A percentile compares a stretch with the other conserved stretches of the same genome.
phyloP scores from a whole-genome alignment of 2,797 vertebrate genomes.

The Tragopan temminckii region DNA sequence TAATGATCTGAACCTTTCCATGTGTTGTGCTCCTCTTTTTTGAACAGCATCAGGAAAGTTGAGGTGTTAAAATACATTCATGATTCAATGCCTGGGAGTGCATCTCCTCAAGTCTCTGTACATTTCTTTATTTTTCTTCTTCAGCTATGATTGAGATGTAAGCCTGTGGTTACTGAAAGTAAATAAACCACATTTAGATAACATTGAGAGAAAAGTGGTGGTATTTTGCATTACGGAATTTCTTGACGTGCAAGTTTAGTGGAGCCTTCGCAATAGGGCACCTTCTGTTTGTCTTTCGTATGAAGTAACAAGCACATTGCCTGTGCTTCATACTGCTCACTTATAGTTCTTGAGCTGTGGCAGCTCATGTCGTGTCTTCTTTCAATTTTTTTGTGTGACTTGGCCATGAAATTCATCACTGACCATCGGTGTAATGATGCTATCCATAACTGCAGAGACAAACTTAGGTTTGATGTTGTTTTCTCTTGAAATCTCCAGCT shows the following conservation, averaged over 20 bases:
- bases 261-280: not conserved
- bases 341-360: not conserved
- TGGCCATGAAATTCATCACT: not conserved
- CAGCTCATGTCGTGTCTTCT: not conserved
- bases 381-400: not conserved
- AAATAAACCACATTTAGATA: not conserved
- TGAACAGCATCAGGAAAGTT: not conserved
- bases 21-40: not conserved
- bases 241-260: not conserved
- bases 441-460: not conserved
- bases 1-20: not conserved
- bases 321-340: not conserved
- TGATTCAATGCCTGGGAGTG: not conserved
- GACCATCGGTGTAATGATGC: not conserved
- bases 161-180: not conserved
- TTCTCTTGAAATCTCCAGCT: not conserved
- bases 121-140: not conserved
- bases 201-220: not conserved
- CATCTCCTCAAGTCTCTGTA: fast-evolving
- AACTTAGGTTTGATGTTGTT: not conserved
- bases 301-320: not conserved
- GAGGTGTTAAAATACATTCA: not conserved
- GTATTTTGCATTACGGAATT: not conserved
- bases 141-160: not conserved
- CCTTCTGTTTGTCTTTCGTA: not conserved